A percentile compares a stretch with the other conserved stretches of the same genome.
phyloP scores from a whole-genome alignment of 2,888 invertebrate genomes.

The Stratiomys singularior region DNA sequence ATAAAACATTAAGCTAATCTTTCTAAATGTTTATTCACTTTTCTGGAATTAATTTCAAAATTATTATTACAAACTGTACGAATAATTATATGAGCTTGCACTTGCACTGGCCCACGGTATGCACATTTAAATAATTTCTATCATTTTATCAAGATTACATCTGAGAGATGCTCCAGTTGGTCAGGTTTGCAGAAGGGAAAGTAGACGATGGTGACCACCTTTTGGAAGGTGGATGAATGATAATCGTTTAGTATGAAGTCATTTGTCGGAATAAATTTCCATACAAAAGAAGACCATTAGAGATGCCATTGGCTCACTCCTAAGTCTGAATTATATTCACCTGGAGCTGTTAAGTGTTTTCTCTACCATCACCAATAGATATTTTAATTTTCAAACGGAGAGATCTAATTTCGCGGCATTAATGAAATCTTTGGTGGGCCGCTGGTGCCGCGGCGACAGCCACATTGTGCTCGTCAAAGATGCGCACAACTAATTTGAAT shows the following conservation, averaged over 20 bases:
- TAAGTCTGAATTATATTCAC: constrained; percentile 27
- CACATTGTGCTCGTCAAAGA: constrained; percentile 40
- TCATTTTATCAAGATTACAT: constrained; percentile 12
- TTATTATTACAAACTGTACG: constrained; percentile 28
- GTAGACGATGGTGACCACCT: background rate
- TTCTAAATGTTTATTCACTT: background rate
- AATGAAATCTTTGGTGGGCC: too few species aligned
- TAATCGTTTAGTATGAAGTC: constrained; percentile 51
- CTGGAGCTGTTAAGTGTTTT: constrained; percentile 35
- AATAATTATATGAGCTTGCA: constrained; percentile 10
- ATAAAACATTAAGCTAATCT: background rate
- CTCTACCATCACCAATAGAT: background rate
- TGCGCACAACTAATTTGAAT: constrained; percentile 49
- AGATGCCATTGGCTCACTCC: constrained; percentile 2
- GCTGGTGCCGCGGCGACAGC: background rate
- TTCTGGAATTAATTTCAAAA: constrained; percentile 8
- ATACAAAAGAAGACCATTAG: constrained; percentile 42
- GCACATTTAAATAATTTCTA: constrained; percentile 17
- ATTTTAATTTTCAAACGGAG: constrained; percentile 15
- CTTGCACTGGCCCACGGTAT: background rate
- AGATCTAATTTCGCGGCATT: constrained; percentile 14
- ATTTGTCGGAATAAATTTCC: constrained; percentile 52
- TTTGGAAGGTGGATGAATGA: background rate
- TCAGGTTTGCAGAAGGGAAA: constrained; percentile 35
- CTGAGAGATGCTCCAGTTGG: background rate